phyloP scores from a whole-genome alignment of 2,797 vertebrate genomes.

The Characodon lateralis region DNA sequence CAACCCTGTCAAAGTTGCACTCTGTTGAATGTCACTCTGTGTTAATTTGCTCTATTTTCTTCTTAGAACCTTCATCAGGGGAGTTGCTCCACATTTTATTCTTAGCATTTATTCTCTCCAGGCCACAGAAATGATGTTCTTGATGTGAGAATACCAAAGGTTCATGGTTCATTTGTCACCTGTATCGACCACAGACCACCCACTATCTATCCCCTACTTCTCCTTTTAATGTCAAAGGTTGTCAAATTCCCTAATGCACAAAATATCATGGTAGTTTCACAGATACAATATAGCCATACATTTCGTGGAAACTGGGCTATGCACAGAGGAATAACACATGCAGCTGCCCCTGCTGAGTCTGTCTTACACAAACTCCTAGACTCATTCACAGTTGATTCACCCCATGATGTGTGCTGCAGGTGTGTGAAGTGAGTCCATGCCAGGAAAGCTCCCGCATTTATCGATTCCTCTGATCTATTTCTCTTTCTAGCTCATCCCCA shows the following conservation, averaged over 20 bases:
- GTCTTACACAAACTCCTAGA: conserved; percentile 17
- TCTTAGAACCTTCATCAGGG: conserved; percentile 62
- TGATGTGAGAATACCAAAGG: conserved; percentile 69
- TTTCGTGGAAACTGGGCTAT: conserved; percentile 1
- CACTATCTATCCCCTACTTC: conserved; percentile 20
- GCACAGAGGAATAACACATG: conserved; percentile 14
- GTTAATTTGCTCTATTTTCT: conserved; percentile 76
- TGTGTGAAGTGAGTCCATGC: conserved; percentile 71
- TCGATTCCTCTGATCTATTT: conserved; percentile 72
- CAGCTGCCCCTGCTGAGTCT: conserved; percentile 2
- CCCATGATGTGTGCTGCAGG: conserved; percentile 36
- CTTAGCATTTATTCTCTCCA: conserved; percentile 72
- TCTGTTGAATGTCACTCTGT: conserved; percentile 56
- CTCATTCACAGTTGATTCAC: conserved; percentile 18
- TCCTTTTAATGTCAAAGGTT: conserved; percentile 51
- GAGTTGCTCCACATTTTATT: conserved; percentile 83
- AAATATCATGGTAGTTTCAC: conserved; percentile 13
- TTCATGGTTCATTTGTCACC: conserved; percentile 61
- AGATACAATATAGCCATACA: conserved; percentile 7
- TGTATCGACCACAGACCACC: conserved; percentile 52
- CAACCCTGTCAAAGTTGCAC: conserved; percentile 51
- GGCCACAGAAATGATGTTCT: conserved; percentile 62
- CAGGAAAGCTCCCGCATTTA: conserved; percentile 66
- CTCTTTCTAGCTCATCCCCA: conserved; percentile 71
- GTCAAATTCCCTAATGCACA: conserved; percentile 22